Conservation (phyloP, 2,797 vertebrate species). For the Sebastes hubbsi region DNA sequence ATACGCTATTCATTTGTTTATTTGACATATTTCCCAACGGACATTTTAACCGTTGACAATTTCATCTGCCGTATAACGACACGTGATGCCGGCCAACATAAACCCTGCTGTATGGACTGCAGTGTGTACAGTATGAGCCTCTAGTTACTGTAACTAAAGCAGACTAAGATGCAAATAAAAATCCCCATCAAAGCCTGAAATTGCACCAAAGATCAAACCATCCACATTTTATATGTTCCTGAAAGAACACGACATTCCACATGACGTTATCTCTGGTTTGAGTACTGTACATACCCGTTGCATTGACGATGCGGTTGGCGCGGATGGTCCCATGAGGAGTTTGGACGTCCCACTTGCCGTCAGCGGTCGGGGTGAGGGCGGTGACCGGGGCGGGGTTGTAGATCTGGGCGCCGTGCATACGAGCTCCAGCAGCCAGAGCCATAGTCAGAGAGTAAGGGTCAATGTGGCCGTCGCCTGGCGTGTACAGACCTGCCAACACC, state of each 20-base stretch:
- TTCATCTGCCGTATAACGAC: too few species aligned
- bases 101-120: background rate
- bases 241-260: background rate
- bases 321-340: conserved; percentile 89
- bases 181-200: background rate
- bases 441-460: conserved; percentile 98
- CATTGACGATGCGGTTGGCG: conserved; percentile 92
- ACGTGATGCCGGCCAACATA: too few species aligned
- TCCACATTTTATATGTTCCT: background rate
- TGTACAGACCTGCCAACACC: conserved; percentile 95
- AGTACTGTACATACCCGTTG: conserved; percentile 85
- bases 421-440: conserved; percentile 95
- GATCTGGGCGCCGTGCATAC: conserved; percentile 93
- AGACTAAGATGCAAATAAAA: background rate
- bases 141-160: background rate
- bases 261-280: background rate
- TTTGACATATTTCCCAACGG: too few species aligned
- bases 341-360: conserved; percentile 93
- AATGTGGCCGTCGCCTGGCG: conserved; percentile 96
- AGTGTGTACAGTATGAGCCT: background rate
- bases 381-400: conserved; percentile 90
- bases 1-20: too few species aligned
- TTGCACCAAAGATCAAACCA: background rate
- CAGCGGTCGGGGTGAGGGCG: conserved; percentile 80
- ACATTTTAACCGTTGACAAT: too few species aligned